Evolutionary conservation across 2,888 invertebrate genomes (phyloP).

Genomic region (Watsonalla cultraria): DNA sequence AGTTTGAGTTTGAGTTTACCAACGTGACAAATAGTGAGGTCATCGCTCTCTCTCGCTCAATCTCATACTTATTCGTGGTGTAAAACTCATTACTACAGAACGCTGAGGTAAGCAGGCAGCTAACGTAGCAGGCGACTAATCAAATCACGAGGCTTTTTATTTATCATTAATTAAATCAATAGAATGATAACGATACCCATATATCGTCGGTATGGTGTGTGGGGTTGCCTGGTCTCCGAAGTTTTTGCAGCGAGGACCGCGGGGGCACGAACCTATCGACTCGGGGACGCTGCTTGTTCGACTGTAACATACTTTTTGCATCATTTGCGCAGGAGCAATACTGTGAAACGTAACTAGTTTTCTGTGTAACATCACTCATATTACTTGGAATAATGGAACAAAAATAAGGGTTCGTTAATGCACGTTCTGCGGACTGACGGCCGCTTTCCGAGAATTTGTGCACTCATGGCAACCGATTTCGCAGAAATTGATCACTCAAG

Average conservation of each 20-base stretch:
- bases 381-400: constrained; percentile 30
- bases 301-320: constrained; percentile 42
- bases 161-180: not conserved
- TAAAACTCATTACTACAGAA: too few relatives aligned
- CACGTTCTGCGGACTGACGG: constrained; percentile 33
- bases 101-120: too few relatives aligned
- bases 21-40: not conserved
- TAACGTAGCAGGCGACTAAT: too few relatives aligned
- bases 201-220: constrained; percentile 30
- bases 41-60: not conserved
- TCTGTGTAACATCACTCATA: constrained; percentile 31
- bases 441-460: constrained; percentile 33
- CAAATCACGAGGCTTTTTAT: not conserved
- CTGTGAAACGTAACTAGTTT: constrained; percentile 35
- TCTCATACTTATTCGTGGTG: not conserved
- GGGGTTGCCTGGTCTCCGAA: constrained; percentile 30
- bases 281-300: constrained; percentile 42
- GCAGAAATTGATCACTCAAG: constrained; percentile 32
- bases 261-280: constrained; percentile 59
- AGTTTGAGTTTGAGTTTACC: too few relatives aligned
- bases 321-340: constrained; percentile 22
- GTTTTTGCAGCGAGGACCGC: constrained; percentile 45
- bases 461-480: constrained; percentile 26
- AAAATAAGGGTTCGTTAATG: constrained; percentile 8
- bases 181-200: constrained; percentile 36